These are phyloP conservation scores for Geotria australis DNA, from an alignment of 2,797 vertebrate species.

Conservation along the genomic window DNA sequence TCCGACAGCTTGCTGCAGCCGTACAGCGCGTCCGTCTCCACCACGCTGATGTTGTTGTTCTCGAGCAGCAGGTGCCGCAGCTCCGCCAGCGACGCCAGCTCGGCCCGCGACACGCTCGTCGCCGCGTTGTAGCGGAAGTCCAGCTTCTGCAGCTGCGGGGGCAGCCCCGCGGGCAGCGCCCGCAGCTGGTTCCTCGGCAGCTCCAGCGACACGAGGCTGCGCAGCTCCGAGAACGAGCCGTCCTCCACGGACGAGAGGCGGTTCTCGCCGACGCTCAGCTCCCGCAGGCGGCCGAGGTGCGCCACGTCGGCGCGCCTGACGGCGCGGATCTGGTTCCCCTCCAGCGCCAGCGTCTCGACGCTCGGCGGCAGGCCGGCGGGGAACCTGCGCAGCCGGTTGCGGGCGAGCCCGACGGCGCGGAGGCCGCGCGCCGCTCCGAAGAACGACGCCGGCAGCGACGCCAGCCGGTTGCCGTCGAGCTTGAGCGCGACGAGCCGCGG, in stretches of 20 bases:
- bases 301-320: constrained; percentile 15
- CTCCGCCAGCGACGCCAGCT: constrained; percentile 17
- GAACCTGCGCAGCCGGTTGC: constrained; percentile 18
- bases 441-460: constrained; percentile 11
- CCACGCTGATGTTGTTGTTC: constrained; percentile 18
- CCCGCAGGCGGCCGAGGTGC: constrained; percentile 18
- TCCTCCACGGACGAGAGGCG: constrained; percentile 16
- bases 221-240: constrained; percentile 14
- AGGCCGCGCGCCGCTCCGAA: constrained; percentile 15
- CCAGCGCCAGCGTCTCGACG: constrained; percentile 20
- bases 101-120: constrained; percentile 13
- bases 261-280: constrained; percentile 23
- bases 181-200: constrained; percentile 24
- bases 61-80: constrained; percentile 33
- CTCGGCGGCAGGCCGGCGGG: constrained; percentile 21
- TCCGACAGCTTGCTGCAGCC: constrained; percentile 20
- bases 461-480: constrained; percentile 18
- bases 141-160: constrained; percentile 19
- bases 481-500: constrained; percentile 16
- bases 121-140: constrained; percentile 28
- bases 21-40: constrained; percentile 22
- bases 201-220: constrained; percentile 18
- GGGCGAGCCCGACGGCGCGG: constrained; percentile 19
- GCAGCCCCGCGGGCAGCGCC: constrained; percentile 14
- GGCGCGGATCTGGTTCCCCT: constrained; percentile 21